These are phyloP conservation scores for Glaucomys volans DNA, from an alignment of 2,113 vertebrate genomes.

Conservation along the genomic window DNA sequence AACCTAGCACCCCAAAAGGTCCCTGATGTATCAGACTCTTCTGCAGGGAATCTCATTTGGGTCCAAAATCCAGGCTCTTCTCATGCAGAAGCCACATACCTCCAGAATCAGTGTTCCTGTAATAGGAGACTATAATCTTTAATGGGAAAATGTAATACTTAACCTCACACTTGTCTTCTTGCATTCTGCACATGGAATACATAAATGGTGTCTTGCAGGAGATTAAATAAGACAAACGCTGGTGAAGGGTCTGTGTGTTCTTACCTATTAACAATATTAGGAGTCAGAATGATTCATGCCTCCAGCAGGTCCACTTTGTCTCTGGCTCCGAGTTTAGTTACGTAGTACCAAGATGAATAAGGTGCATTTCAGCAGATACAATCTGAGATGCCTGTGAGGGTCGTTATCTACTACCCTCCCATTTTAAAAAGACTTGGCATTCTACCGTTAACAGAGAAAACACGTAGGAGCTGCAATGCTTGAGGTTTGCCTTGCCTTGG, in stretches of 20 bases:
- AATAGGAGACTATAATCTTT: constrained; percentile 2
- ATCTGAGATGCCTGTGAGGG: background rate
- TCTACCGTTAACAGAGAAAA: background rate
- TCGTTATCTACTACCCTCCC: background rate
- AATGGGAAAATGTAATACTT: constrained; percentile 16
- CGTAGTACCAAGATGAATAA: background rate
- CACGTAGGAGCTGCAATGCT: background rate
- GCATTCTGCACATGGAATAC: background rate
- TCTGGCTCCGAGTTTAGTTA: background rate
- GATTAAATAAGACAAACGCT: background rate
- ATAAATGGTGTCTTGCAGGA: background rate
- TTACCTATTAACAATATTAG: background rate
- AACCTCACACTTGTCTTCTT: background rate
- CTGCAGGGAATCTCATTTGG: background rate
- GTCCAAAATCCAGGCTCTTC: background rate
- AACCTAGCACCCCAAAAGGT: background rate
- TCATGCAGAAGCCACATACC: background rate
- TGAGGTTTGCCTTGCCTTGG: background rate
- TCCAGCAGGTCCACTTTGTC: no score
- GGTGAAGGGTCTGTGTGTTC: background rate
- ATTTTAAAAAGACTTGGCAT: background rate
- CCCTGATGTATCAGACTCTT: background rate
- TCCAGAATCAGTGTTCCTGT: background rate
- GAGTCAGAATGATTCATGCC: background rate
- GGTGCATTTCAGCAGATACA: background rate